Evolutionary conservation across 2,113 vertebrate species (phyloP).

Genomic region (Strigops habroptila): DNA sequence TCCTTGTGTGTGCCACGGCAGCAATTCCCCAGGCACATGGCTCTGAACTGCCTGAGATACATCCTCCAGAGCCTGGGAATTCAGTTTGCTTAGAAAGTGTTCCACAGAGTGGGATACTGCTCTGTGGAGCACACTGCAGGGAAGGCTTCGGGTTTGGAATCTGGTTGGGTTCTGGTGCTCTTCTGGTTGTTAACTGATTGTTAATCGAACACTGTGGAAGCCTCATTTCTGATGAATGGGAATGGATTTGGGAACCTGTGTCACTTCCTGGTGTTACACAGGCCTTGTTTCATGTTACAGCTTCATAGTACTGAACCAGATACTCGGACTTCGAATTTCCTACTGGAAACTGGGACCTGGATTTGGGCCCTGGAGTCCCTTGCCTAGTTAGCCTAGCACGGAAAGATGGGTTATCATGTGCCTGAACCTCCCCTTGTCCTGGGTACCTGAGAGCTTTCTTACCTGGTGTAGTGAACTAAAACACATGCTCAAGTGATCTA

Average conservation of each 20-base stretch:
- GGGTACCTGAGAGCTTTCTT: background rate
- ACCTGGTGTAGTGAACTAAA: background rate
- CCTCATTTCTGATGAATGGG: background rate
- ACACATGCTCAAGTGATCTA: background rate
- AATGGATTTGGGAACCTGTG: background rate
- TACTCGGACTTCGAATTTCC: background rate
- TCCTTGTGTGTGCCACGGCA: too few species aligned
- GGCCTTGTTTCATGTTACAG: background rate
- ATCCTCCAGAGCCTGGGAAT: background rate
- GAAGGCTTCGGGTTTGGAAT: background rate
- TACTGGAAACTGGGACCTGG: background rate
- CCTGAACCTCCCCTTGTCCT: background rate
- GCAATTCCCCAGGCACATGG: too few species aligned
- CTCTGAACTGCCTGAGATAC: background rate
- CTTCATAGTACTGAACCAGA: background rate
- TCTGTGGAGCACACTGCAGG: background rate
- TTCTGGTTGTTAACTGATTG: background rate
- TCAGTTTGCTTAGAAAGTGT: background rate
- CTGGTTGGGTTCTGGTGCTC: background rate
- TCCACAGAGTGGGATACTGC: background rate
- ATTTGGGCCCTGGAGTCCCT: background rate
- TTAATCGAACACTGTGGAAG: background rate
- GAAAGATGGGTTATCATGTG: fast-evolving
- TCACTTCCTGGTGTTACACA: background rate
- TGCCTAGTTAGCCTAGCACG: background rate